A percentile compares a stretch with the other conserved stretches of the same genome.
phyloP scores from a whole-genome alignment of 92 coral and sea anemone species.

The Zoanthus solanderi region DNA sequence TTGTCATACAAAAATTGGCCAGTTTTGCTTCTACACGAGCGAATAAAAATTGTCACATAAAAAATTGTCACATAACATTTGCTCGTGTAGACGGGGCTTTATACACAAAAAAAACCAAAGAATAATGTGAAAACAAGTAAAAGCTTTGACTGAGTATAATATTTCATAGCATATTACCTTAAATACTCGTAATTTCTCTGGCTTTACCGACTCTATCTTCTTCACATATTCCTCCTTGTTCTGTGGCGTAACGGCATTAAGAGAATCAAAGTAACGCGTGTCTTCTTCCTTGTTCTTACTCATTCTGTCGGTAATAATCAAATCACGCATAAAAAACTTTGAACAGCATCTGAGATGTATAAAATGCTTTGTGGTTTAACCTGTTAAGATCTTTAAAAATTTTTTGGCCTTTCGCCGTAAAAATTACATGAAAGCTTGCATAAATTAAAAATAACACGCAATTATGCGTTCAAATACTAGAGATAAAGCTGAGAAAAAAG shows the following conservation, averaged over 20 bases:
- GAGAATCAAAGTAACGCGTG: conserved; percentile 32
- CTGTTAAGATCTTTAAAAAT: not conserved
- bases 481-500: not conserved
- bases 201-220: conserved; percentile 52
- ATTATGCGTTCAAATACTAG: not conserved
- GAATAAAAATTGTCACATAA: no score
- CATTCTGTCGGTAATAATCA: conserved; percentile 17
- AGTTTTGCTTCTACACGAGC: no score
- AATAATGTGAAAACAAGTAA: not conserved
- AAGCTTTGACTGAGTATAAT: no score
- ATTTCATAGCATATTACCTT: conserved; percentile 17
- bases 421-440: not conserved
- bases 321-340: not conserved
- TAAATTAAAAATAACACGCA: not conserved
- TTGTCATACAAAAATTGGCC: no score
- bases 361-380: not conserved
- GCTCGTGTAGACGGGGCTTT: not conserved
- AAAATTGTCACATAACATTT: no score
- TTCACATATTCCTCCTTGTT: conserved; percentile 53
- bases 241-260: conserved; percentile 44
- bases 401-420: not conserved
- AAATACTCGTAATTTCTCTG: conserved; percentile 46
- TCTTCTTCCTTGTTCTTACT: not conserved
- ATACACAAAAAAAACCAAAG: not conserved
- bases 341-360: not conserved